Percentiles rank a stretch among this genome's conserved stretches.
Conservation (phyloP, 1,140 invertebrate species). For the Pentalonia nigronervosa region DNA sequence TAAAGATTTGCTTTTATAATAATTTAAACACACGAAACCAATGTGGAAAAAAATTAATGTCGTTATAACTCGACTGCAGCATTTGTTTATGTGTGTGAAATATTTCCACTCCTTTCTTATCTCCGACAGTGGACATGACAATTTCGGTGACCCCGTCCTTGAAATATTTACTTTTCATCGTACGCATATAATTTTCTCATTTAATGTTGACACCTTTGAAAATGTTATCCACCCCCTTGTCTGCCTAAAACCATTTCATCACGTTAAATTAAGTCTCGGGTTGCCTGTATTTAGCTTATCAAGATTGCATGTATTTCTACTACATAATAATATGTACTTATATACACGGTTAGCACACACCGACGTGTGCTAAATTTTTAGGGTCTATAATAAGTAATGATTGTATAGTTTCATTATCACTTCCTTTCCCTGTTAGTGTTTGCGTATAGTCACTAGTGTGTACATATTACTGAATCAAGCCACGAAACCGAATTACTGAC, state of each 20-base stretch:
- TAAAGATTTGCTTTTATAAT: background rate
- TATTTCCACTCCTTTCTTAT: background rate
- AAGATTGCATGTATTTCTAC: background rate
- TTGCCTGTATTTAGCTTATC: conserved; percentile 18
- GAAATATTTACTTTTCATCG: conserved; percentile 13
- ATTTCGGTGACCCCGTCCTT: background rate
- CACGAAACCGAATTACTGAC: background rate
- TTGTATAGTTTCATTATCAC: background rate
- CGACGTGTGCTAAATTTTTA: too few relatives aligned
- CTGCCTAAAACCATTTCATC: background rate
- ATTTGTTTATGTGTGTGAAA: background rate
- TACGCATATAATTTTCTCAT: conserved; percentile 36
- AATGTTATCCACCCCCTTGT: background rate
- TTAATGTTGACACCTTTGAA: conserved; percentile 31
- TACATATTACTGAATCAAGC: background rate
- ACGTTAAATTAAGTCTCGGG: background rate
- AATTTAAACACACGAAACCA: background rate
- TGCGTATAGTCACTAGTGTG: background rate
- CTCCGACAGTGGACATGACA: background rate
- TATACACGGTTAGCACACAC: background rate
- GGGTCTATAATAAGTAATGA: background rate
- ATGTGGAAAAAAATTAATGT: background rate
- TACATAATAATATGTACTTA: background rate
- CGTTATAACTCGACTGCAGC: background rate
- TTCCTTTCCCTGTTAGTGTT: background rate